phyloP scores from a whole-genome alignment of 2,797 vertebrate species.

The Columba guinea region DNA sequence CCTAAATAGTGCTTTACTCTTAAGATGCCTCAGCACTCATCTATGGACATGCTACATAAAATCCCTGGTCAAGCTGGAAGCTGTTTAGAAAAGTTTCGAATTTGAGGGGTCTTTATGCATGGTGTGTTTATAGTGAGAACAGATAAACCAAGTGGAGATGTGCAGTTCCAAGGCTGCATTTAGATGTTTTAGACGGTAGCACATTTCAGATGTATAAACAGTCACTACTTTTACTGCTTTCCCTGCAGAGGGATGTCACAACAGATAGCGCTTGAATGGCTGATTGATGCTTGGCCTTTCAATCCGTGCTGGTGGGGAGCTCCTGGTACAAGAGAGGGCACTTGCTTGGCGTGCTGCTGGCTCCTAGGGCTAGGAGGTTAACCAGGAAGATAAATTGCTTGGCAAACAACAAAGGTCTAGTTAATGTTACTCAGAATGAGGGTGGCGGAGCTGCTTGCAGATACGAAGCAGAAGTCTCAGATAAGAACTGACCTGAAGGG shows the following conservation, averaged over 20 bases:
- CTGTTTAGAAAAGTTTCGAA: background rate
- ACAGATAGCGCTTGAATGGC: background rate
- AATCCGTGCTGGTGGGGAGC: background rate
- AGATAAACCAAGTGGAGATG: background rate
- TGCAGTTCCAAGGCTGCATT: background rate
- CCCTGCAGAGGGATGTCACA: background rate
- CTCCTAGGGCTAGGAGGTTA: background rate
- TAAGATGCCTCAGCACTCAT: background rate
- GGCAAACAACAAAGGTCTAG: background rate
- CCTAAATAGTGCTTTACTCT: background rate
- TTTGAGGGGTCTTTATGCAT: background rate
- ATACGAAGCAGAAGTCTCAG: background rate
- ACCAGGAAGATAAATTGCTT: background rate
- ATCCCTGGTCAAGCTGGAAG: background rate
- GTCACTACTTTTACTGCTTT: background rate
- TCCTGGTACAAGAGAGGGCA: background rate
- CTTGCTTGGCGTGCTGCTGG: background rate
- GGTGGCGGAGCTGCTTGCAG: background rate
- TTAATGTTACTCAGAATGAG: background rate
- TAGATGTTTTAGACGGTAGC: background rate
- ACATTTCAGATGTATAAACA: background rate
- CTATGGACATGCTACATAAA: fast-evolving
- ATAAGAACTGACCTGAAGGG: background rate
- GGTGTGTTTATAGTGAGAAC: background rate
- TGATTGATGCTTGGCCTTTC: background rate